Evolutionary conservation across 1,140 invertebrate genomes (phyloP).

Genomic region (Lepidurus apus): DNA sequence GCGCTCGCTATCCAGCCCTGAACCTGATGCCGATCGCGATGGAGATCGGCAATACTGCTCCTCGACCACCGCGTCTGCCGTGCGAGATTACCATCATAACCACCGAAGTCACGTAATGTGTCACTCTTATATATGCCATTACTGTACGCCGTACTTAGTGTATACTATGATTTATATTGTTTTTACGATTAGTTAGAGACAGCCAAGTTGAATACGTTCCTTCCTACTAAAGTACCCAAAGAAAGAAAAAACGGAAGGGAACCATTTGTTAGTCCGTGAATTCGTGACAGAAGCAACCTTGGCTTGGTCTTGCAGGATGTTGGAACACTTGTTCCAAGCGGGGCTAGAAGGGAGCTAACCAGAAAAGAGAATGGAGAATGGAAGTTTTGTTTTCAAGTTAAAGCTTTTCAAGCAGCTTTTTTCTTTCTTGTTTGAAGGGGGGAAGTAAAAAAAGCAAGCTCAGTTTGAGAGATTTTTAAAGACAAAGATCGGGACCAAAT

Average conservation of each 20-base stretch:
- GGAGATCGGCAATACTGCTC: conserved; percentile 67
- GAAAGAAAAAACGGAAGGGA: neutral
- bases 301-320: neutral
- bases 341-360: neutral
- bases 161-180: neutral
- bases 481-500: neutral
- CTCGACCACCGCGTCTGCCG: conserved; percentile 55
- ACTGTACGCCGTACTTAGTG: neutral
- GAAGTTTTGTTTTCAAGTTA: neutral
- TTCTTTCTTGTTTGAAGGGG: neutral
- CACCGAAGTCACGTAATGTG: neutral
- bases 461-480: neutral
- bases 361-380: too few relatives aligned
- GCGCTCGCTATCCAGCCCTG: conserved; percentile 32
- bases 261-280: neutral
- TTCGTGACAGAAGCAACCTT: conserved; percentile 13
- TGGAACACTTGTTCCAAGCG: neutral
- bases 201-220: too few relatives aligned
- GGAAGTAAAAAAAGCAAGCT: neutral
- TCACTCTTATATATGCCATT: neutral
- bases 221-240: neutral
- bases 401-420: neutral
- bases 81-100: neutral
- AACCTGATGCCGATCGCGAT: conserved; percentile 29
- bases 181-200: too few relatives aligned